Evolutionary conservation across 2,113 vertebrate genomes (phyloP), one percentile per base, ranked within the genome.

Genomic region (Oreochromis spilurus): DNA sequence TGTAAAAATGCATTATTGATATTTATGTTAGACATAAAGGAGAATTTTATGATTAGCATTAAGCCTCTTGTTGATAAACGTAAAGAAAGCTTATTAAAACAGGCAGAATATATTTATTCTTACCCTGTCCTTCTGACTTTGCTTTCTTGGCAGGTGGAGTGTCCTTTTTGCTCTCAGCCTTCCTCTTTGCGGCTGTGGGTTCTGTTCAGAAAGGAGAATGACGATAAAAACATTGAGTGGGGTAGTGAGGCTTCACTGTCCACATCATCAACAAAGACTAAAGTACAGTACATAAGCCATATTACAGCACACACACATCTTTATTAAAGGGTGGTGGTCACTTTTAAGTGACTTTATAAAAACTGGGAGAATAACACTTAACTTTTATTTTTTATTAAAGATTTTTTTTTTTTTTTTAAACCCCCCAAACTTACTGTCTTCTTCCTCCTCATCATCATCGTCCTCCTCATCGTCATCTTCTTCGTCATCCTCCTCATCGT

Each of bases 391-490:
- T 3, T 29, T 9, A 16, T 4, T 62, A n/a, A 7, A 17, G n/a
- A n/a, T n/a, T n/a, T n/a, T n/a, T n/a, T n/a, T n/a, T n/a, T n/a
- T n/a, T n/a, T n/a, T 21, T 21, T 21, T 21, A 21, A 70, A 72
- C 26, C 26, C n/a, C 9, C 11, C 19, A 60, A 58, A 48, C 92
- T 95, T 90, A 2, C 96, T 96, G 0, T 96, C 97, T 0, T 97
- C 97, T 0, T 97, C 97, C 0, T 97, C 97, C 0, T 26, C 26
- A 96, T 97, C 97, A 0, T 98, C 97, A 0, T 98, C 98, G 0
- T 98, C 98, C 0, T 98, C 98, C 0, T 98, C 98, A 0, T 99
- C 98, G 0, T 97, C 97, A 0, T 97, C 97, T 0, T 97, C 97
- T 0, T 97, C 97, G 0, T 97, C 97, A 0, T 97, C 97, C 0